Base-by-base conservation (phyloP, 2,888 invertebrate genomes). In the Pherbina coryleti region DNA sequence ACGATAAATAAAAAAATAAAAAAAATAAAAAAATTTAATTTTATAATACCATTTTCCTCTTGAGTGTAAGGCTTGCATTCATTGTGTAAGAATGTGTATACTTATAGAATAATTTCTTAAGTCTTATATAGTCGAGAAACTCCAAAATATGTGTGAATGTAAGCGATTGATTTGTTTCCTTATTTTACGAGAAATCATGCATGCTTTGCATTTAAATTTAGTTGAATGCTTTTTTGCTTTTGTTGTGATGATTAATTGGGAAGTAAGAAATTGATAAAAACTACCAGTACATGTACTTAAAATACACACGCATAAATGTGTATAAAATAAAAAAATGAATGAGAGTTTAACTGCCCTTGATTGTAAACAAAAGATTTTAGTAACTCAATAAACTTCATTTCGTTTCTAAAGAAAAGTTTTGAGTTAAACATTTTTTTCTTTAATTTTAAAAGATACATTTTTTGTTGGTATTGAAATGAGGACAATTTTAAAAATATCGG, bases 241-340 rank as follows among this genome's bases (percentile, higher is more conserved):
- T 31, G 8, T n/a, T 62, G 78, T 75, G 79, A 81, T 84, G 82
- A 84, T 83, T 80, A 86, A 85, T 81, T 82, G 83, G 85, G 84
- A 85, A 85, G 84, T 81, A 76, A 75, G 51, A 79, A 79, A 1
- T 44, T 62, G 66, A 78, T 76, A 49, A 69, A 67, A 44, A 44
- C 49, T 60, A 37, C 19, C 25, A 69, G 60, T 17, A 62, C 17
- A 25, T 5, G 9, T 25, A 49, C 19, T 14, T 34, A 17, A 62
- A 9, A 67, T 28, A 66, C n/a, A 62, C 5, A 49, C 22, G 1
- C 5, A 19, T 67, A 22, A 14, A 22, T 64, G 31, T 34, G 34
- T 7, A 34, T 31, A 64, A n/a, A 64, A 64, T 44, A 44, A 44
- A 22, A n/a, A 28, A 7, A 60, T 25, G 9, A 28, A 22, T 22